These are phyloP conservation scores for Oreotrochilus melanogaster DNA, from an alignment of 2,113 vertebrate genomes.

Conservation along the genomic window DNA sequence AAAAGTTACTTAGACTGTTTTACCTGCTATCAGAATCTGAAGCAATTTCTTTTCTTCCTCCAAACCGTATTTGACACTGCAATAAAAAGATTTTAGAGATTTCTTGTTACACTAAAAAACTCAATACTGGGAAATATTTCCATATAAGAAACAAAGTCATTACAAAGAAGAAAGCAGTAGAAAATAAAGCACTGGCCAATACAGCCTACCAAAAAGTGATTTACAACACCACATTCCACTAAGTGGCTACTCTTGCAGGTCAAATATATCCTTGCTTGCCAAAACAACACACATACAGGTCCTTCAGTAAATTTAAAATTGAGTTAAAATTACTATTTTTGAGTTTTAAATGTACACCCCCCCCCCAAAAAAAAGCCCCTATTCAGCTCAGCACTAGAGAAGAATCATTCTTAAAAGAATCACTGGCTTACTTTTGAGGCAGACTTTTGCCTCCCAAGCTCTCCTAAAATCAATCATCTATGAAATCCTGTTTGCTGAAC, in stretches of 20 bases:
- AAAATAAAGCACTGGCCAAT: background rate
- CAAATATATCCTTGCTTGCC: background rate
- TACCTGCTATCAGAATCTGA: constrained; percentile 99
- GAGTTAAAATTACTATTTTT: background rate
- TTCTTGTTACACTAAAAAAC: background rate
- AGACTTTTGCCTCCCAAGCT: background rate
- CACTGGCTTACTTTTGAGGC: background rate
- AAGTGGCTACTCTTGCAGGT: background rate
- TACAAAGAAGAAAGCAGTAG: background rate
- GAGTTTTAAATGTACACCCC: background rate
- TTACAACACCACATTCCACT: background rate
- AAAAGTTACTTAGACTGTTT: constrained; percentile 16
- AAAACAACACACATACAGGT: background rate
- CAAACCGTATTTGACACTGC: constrained; percentile 98
- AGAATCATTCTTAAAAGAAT: background rate
- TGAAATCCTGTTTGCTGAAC: background rate
- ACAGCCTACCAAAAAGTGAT: background rate
- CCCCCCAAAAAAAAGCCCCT: background rate
- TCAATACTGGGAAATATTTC: background rate
- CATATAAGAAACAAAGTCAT: background rate
- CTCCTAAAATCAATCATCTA: background rate
- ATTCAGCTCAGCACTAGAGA: background rate
- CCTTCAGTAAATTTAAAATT: background rate
- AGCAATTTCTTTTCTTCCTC: constrained; percentile 98
- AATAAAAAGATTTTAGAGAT: background rate